These are phyloP conservation scores for Apteryx owenii DNA, from an alignment of 2,113 vertebrate genomes.

Conservation along the genomic window DNA sequence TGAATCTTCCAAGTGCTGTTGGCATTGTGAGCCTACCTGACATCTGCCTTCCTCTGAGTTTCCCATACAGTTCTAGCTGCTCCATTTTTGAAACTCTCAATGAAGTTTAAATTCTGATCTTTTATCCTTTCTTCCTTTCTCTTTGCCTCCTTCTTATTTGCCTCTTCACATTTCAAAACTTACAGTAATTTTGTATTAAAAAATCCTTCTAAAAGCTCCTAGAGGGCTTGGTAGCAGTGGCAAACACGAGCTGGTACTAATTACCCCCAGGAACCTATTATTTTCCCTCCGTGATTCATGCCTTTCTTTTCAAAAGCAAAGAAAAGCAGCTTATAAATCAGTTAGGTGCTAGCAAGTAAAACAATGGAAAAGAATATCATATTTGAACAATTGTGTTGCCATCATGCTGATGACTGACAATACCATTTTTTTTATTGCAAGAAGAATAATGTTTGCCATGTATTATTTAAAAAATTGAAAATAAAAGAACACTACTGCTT, in stretches of 20 bases:
- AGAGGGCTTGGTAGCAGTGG: neutral
- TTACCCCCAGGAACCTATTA: neutral
- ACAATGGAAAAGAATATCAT: neutral
- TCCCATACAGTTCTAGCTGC: neutral
- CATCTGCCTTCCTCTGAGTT: neutral
- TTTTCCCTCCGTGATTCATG: neutral
- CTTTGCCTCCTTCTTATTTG: neutral
- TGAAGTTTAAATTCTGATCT: neutral
- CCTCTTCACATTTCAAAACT: neutral
- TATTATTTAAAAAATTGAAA: neutral
- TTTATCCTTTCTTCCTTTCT: neutral
- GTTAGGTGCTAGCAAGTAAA: neutral
- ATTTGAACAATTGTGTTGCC: neutral
- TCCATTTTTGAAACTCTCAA: neutral
- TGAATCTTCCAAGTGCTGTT: neutral
- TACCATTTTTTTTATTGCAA: neutral
- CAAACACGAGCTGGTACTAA: neutral
- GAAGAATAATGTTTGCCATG: neutral
- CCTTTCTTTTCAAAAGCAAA: slow-evolving; percentile 1
- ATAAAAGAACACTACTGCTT: neutral
- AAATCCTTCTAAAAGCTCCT: neutral
- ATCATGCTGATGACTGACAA: neutral
- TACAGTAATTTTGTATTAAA: neutral
- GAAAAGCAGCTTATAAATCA: neutral
- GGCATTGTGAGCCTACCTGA: neutral